Percentiles rank a stretch among this genome's conserved stretches.
Evolutionary conservation across 2,888 invertebrate species (phyloP).

Genomic region (Phorcus lineatus): DNA sequence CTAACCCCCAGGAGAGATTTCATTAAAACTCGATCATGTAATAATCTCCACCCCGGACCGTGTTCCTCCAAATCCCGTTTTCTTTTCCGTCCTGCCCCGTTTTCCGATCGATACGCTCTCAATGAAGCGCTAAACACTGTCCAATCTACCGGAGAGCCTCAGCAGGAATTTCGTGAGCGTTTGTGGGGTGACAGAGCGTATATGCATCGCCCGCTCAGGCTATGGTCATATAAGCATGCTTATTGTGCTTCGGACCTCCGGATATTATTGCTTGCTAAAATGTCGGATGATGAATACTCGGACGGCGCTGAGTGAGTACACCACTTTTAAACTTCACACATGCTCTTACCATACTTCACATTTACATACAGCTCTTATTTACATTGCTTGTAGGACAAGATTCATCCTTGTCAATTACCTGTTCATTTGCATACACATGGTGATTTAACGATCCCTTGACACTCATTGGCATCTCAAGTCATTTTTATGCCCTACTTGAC

Average conservation of each 20-base stretch:
- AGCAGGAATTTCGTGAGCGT: conserved; percentile 1
- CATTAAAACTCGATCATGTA: conserved; percentile 11
- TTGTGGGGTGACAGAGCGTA: conserved; percentile 2
- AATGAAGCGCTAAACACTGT: conserved; percentile 10
- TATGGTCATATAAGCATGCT: conserved; percentile 7
- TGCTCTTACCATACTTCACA: no score
- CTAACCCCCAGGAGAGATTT: neutral
- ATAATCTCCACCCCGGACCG: neutral
- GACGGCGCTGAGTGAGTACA: neutral
- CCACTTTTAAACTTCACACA: neutral
- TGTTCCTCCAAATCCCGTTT: neutral
- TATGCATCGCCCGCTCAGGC: neutral
- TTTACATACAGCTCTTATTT: no score
- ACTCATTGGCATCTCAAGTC: neutral
- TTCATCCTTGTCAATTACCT: no score
- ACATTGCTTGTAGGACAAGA: no score
- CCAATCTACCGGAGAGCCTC: neutral
- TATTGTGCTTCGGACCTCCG: neutral
- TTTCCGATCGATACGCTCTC: conserved; percentile 6
- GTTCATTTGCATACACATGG: no score
- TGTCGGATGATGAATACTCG: conserved; percentile 5
- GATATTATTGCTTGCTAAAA: conserved; percentile 11
- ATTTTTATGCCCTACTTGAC: neutral
- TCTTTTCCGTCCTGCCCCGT: neutral
- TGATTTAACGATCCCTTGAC: no score